Base-by-base conservation (phyloP, 2,888 invertebrate genomes). In the Himalopsyche kuldschensis region DNA sequence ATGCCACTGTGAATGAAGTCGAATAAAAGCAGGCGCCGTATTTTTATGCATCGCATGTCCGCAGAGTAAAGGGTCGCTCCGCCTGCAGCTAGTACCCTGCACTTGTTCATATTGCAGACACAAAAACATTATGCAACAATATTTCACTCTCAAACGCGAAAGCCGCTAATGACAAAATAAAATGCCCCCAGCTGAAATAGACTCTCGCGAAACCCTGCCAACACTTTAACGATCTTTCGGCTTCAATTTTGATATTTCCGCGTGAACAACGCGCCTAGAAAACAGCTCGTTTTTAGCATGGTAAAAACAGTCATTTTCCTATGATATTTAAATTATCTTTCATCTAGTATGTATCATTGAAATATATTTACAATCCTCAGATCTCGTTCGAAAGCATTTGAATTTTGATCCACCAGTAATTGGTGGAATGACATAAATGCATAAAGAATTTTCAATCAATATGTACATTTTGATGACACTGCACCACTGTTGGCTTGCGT, bases 141-240 rank as follows among this genome's bases (percentile, higher is more conserved):
- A 79, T 79, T 79, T 79, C 69, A 63, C 69, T 32, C 79, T 32
- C 55, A 55, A 55, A 55, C 24, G 55, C 55, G 55, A 55, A 55
- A 55, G 55, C 82, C 78, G 82, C 84, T 84, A 84, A 84, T 84
- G 84, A 84, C 82, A 84, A 84, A 81, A 81, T 55, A 80, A 83
- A 83, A 63, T 41, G 69, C 84, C 84, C 75, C 32, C 63, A 78
- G 84, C 77, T 80, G 79, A 79, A 31, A 46, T 75, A 79, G 63
- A 41, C 75, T 41, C 75, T 76, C 48, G 81, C 81, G 20, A 27
- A 79, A 79, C 30, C 35, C 80, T 80, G 75, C 32, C 79, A 32
- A 75, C 30, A 80, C 79, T 63, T 27, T 79, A 82, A 82, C 82
- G 75, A 82, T 79, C 82, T 75, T 32, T 55, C 55, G 55, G 20